phyloP scores from a whole-genome alignment of 2,113 vertebrate genomes.

The Talpa occidentalis region DNA sequence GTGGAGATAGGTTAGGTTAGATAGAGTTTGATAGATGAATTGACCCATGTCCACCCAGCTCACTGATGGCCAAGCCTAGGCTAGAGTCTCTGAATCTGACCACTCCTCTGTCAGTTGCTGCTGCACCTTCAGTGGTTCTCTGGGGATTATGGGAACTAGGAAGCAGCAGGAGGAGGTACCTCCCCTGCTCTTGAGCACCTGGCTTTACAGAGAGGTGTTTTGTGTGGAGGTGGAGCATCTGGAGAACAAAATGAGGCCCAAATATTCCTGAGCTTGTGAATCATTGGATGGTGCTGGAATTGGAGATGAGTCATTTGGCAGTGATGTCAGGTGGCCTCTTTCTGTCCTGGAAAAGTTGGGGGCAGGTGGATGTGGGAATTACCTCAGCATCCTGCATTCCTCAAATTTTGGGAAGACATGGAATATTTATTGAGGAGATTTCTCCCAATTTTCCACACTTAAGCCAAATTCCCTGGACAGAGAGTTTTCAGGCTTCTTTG shows the following conservation, averaged over 20 bases:
- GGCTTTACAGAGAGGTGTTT: background rate
- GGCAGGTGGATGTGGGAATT: background rate
- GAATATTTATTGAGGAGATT: background rate
- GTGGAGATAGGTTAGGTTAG: background rate
- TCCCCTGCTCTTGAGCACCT: rapidly evolving
- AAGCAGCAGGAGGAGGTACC: background rate
- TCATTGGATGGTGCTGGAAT: background rate
- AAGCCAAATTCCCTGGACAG: background rate
- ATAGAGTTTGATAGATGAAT: background rate
- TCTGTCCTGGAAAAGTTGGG: background rate
- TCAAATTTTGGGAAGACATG: background rate
- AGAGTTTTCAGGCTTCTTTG: conserved; percentile 1
- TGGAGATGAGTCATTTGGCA: background rate
- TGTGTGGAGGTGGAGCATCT: background rate
- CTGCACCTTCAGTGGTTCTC: background rate
- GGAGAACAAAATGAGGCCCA: background rate
- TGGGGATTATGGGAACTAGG: background rate
- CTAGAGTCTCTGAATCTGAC: background rate
- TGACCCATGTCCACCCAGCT: background rate
- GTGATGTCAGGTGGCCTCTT: background rate
- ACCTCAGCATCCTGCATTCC: background rate
- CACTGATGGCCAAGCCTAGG: background rate
- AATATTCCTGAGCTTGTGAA: background rate
- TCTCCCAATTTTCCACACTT: background rate
- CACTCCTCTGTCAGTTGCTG: background rate